Conservation (phyloP, 2,888 invertebrate species). For the Cephonodes hylas region DNA sequence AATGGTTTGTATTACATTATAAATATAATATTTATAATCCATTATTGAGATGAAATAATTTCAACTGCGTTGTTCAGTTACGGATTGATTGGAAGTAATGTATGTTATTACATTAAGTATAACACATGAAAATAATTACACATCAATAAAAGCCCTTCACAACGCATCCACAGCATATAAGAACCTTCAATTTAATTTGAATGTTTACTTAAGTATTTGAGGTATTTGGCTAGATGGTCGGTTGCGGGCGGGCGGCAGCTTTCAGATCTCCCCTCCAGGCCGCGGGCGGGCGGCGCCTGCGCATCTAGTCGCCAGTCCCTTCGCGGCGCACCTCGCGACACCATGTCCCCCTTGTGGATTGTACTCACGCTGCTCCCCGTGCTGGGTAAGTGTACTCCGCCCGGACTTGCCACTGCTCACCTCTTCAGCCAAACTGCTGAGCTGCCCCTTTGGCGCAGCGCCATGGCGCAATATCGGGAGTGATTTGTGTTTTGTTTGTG, state of each 20-base stretch:
- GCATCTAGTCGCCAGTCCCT: constrained; percentile 55
- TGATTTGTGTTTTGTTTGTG: constrained; percentile 12
- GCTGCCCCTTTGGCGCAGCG: constrained; percentile 3
- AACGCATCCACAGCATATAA: neutral
- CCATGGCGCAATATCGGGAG: constrained; percentile 9
- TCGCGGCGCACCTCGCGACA: constrained; percentile 71
- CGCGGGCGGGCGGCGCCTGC: constrained; percentile 54
- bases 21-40: no score
- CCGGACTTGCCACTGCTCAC: no score
- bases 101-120: no score
- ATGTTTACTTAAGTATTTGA: neutral
- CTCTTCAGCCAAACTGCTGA: no score
- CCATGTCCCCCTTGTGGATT: constrained; percentile 77
- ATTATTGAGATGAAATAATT: no score
- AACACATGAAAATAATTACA: no score
- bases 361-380: constrained; percentile 74
- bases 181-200: constrained; percentile 2
- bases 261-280: constrained; percentile 51
- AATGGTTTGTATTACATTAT: no score
- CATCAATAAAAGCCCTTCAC: neutral
- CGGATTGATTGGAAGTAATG: no score
- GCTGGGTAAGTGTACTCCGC: constrained; percentile 64
- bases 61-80: no score
- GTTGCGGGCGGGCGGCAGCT: constrained; percentile 68
- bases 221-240: neutral